phyloP scores from a whole-genome alignment of 1,140 invertebrate genomes.

The Drosophila elegans region DNA sequence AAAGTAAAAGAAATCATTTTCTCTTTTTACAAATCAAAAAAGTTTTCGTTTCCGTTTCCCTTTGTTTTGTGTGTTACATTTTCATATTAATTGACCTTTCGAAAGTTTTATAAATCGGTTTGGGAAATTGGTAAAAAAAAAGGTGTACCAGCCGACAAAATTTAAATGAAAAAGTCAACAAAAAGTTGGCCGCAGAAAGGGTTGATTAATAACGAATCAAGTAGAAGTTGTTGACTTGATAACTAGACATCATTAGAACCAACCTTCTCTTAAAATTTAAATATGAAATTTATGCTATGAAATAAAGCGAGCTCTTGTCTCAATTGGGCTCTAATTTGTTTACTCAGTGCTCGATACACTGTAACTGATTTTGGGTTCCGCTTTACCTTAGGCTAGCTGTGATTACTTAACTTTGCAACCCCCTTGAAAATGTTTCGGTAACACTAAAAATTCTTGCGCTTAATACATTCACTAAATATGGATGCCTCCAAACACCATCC shows the following conservation, averaged over 20 bases:
- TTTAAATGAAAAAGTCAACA: slow-evolving; percentile 34
- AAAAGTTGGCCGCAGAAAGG: background rate
- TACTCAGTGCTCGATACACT: slow-evolving; percentile 18
- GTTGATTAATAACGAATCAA: slow-evolving; percentile 16
- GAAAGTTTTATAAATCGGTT: slow-evolving; percentile 30
- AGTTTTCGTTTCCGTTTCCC: slow-evolving; percentile 2
- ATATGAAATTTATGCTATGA: background rate
- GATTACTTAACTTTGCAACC: slow-evolving; percentile 31
- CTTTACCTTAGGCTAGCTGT: slow-evolving; percentile 18
- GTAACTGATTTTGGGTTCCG: slow-evolving; percentile 31
- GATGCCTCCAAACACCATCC: slow-evolving; percentile 25
- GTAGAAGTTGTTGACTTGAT: background rate
- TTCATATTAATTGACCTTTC: slow-evolving; percentile 49
- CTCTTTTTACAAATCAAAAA: slow-evolving; percentile 29
- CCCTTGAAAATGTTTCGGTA: slow-evolving; percentile 27
- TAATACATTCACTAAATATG: slow-evolving; percentile 37
- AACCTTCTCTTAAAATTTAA: background rate
- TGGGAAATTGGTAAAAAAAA: slow-evolving; percentile 29
- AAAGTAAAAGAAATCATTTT: slow-evolving; percentile 18
- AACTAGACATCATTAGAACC: background rate
- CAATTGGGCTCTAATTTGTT: background rate
- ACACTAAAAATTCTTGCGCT: slow-evolving; percentile 39
- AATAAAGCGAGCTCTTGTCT: background rate
- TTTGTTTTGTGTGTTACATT: slow-evolving; percentile 20
- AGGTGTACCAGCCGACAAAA: slow-evolving; percentile 18